Conservation (phyloP, 53 echinoderm and acorn worm species). For the Patiria pectinifera region DNA sequence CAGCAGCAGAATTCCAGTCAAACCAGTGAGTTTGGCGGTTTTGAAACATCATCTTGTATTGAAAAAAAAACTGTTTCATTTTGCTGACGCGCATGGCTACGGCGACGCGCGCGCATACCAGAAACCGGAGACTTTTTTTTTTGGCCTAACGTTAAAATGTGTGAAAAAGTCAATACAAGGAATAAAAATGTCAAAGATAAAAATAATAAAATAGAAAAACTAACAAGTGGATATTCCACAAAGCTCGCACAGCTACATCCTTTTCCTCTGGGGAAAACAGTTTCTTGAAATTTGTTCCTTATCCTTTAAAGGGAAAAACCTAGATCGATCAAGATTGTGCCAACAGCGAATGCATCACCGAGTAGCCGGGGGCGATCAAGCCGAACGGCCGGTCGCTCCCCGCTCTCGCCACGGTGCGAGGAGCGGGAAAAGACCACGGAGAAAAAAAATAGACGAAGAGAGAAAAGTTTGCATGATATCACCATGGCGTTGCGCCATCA, state of each 20-base stretch:
- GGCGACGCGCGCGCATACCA: no score
- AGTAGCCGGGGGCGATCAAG: not conserved
- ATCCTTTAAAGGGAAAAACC: slow-evolving; percentile 22
- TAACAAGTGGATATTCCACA: no score
- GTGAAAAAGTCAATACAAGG: no score
- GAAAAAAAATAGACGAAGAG: not conserved
- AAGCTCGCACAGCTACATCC: not conserved
- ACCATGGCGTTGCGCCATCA: not conserved
- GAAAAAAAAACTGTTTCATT: no score
- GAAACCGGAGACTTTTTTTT: no score
- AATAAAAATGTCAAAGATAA: no score
- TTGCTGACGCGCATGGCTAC: no score
- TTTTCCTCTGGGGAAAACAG: not conserved
- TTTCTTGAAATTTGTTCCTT: not conserved
- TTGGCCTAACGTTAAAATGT: no score
- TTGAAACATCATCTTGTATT: no score
- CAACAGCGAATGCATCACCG: slow-evolving; percentile 21
- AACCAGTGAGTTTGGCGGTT: no score
- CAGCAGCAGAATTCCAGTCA: no score
- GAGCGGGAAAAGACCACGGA: not conserved
- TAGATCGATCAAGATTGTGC: slow-evolving; percentile 35
- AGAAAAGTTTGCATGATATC: slow-evolving; percentile 18
- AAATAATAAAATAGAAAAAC: no score
- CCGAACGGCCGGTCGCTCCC: slow-evolving; percentile 10
- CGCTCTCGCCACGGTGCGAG: not conserved